Base-by-base conservation (phyloP, 2,888 invertebrate species). In the Drosophila leonis region DNA sequence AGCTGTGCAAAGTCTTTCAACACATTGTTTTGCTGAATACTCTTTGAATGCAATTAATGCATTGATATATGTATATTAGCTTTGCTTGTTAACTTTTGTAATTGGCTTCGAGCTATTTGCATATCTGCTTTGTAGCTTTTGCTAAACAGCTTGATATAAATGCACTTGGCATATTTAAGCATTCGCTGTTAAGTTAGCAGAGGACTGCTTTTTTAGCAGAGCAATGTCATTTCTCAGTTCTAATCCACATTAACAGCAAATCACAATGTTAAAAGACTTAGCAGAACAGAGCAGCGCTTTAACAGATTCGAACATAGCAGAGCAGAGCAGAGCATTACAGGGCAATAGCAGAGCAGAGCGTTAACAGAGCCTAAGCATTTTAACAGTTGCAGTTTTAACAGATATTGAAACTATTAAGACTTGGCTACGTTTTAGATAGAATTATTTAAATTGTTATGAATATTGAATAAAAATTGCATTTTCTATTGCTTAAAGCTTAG, bases 1-100 rank as follows among this genome's bases (percentile, higher is more conserved):
- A 29, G 27, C 48, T 29, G 48, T 29, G 48, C 48, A 18, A n/a
- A 42, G 27, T 37, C 12, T 68, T 59, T 63, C 65, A 56, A 48
- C 61, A 46, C 49, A 48, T 54, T 64, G 42, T 51, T 46, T 24
- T 10, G 48, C 48, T 29, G 33, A 55, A 67, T 68, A 64, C 68
- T 18, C 74, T 74, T 20, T 35, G 57, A 24, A n/a, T 20, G 10
- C 10, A 31, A 33, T n/a, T 24, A 24, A n/a, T 44, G 20, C 20
- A 10, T 4, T 31, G 24, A 46, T 46, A 15, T 18, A 13, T 9
- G 41, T 8, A 10, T 5, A 4, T 20, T 33, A 1, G 15, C 12
- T 8, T 20, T 12, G 51, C 15, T 42, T 20, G 18, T 42, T 42
- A 41, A 1, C 18, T 5, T 6, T 20, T 12, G 2, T 12, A 42